Evolutionary conservation across 2,113 vertebrate species (phyloP), one percentile per base, ranked within the genome.

Genomic region (Fregata magnificens): DNA sequence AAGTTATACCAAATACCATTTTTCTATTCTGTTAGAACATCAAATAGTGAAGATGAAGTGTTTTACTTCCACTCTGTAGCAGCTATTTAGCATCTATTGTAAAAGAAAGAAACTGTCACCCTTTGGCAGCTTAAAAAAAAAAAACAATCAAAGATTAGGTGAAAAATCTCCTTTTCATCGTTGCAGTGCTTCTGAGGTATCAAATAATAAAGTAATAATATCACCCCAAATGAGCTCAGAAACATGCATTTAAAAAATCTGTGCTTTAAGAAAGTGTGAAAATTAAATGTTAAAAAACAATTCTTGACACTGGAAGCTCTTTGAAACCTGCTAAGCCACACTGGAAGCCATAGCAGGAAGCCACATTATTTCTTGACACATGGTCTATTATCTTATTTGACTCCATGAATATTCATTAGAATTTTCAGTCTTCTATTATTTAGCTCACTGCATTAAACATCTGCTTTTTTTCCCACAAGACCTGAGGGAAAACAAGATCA

Each of bases 361-460:
- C 34, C 52, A 90, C 31, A 74, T 86, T 20, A 91, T 83, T 92
- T 96, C 45, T 78, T 86, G 72, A 89, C 69, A 88, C 13, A 2
- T 45, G 22, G 36, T 62, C 53, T 67, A 61, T 86, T 93, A 81
- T 84, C 59, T 92, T 83, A 83, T 67, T 81, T 93, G 56, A 84
- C 16, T 6, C 13, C 10, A 82, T 94, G 58, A 93, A 96, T 96
- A 96, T 91, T 89, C 65, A 93, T 82, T 76, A 91, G 56, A 84
- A 95, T 91, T 79, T 95, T 72, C 32, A 80, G 24, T 82, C 26
- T 38, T 88, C 56, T 90, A 50, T 91, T 92, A 65, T 76, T 92
- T 86, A 71, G 21, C 24, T 83, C 38, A 82, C 65, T 93, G 62
- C 45, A 84, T 85, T 91, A 83, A 84, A 65, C 42, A 94, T 88